A percentile compares a stretch with the other conserved stretches of the same genome.
phyloP scores from a whole-genome alignment of 2,113 vertebrate species.

The Pseudorhombus dupliciocellatus region DNA sequence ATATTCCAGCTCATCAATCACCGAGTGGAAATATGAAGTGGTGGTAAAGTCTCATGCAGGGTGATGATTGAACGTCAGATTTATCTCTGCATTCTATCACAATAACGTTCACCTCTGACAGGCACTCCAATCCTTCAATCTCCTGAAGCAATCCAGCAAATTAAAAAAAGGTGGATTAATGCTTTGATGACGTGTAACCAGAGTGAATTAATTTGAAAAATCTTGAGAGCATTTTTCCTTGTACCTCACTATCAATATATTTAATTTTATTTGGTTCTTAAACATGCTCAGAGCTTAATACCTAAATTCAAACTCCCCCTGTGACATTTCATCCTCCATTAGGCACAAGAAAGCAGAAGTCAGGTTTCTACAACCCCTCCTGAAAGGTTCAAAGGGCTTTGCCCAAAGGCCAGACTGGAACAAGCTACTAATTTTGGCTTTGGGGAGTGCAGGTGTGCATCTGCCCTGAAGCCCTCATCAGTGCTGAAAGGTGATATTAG shows the following conservation, averaged over 20 bases:
- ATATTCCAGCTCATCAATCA: slow-evolving; percentile 25
- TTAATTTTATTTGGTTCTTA: neutral
- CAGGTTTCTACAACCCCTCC: slow-evolving; percentile 27
- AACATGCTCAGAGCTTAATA: neutral
- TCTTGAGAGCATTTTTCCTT: neutral
- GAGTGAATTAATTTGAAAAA: slow-evolving; percentile 16
- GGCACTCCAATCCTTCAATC: slow-evolving; percentile 21
- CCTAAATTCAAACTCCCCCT: neutral
- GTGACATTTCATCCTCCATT: slow-evolving; percentile 1
- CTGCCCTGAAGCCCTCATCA: slow-evolving; percentile 52
- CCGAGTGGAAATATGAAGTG: slow-evolving; percentile 6
- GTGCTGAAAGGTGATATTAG: slow-evolving; percentile 74
- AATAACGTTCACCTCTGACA: slow-evolving; percentile 37
- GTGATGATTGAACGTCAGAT: slow-evolving; percentile 46
- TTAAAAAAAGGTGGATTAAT: slow-evolving; percentile 55
- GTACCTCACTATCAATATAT: neutral
- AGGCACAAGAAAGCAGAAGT: slow-evolving; percentile 40
- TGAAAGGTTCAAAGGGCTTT: slow-evolving; percentile 56
- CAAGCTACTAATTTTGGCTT: slow-evolving; percentile 60
- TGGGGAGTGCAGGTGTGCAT: slow-evolving; percentile 73
- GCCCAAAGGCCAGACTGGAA: slow-evolving; percentile 46
- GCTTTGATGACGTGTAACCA: slow-evolving; percentile 5
- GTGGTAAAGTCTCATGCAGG: neutral
- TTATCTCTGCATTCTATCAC: slow-evolving; percentile 49
- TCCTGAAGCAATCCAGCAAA: slow-evolving; percentile 43